phyloP scores from a whole-genome alignment of 2,797 vertebrate genomes.

The Telmatherina bonti region DNA sequence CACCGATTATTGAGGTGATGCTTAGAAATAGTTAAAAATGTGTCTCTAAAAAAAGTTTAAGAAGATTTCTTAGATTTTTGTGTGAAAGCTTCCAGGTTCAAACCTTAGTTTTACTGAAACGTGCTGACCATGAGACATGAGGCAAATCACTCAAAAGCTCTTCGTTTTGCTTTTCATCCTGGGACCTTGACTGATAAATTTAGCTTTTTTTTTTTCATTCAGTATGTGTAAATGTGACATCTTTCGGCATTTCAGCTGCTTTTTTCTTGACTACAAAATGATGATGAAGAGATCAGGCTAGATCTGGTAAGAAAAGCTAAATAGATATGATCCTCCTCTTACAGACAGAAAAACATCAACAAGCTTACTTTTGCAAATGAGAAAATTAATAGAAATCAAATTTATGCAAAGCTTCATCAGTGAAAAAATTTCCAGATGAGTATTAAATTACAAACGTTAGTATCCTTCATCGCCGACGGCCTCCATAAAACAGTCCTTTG shows the following conservation, averaged over 20 bases:
- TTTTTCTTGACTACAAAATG: not conserved
- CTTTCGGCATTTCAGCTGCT: not conserved
- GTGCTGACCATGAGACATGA: not conserved
- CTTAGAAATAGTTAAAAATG: too few species aligned
- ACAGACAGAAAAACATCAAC: constrained; percentile 7
- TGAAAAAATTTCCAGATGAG: too few species aligned
- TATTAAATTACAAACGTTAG: too few species aligned
- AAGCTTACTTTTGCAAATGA: not conserved
- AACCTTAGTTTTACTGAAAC: not conserved
- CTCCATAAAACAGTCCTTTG: not conserved
- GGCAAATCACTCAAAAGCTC: not conserved
- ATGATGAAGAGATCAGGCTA: not conserved
- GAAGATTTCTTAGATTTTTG: too few species aligned
- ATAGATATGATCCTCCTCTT: not conserved
- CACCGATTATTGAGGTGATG: too few species aligned
- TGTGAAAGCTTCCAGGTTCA: not conserved
- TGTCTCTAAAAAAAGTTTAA: too few species aligned
- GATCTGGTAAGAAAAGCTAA: not conserved
- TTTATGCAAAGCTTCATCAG: not conserved
- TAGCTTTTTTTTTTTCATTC: not conserved
- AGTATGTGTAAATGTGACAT: not conserved
- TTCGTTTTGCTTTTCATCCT: too few species aligned
- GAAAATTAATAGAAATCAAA: not conserved
- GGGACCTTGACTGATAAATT: not conserved
- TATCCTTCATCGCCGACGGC: too few species aligned